Conservation (phyloP, 2,888 invertebrate genomes). For the Schizaphis graminum region DNA sequence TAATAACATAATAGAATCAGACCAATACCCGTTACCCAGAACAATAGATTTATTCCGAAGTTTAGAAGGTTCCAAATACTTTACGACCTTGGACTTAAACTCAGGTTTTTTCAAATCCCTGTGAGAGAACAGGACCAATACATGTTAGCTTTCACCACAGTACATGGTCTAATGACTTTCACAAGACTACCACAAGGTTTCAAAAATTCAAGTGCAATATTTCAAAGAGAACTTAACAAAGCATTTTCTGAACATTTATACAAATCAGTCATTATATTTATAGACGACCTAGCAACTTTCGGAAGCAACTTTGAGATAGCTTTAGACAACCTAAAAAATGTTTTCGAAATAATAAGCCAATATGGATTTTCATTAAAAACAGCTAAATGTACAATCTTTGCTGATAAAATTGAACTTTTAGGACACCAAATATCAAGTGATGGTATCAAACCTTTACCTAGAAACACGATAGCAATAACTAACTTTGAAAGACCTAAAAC, state of each 20-base stretch:
- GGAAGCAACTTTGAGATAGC: slow-evolving; percentile 6
- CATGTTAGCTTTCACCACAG: slow-evolving; percentile 41
- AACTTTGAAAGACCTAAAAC: slow-evolving; percentile 27
- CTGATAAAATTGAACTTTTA: slow-evolving; percentile 5
- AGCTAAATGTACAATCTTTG: slow-evolving; percentile 53
- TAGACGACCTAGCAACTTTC: slow-evolving; percentile 52
- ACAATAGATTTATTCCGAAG: slow-evolving; percentile 43
- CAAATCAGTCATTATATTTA: slow-evolving; percentile 51
- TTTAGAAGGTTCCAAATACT: slow-evolving; percentile 23
- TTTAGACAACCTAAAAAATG: slow-evolving; percentile 10
- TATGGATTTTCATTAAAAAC: slow-evolving; percentile 47
- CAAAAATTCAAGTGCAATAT: slow-evolving; percentile 25
- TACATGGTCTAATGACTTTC: slow-evolving; percentile 48
- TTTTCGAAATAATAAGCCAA: slow-evolving; percentile 1
- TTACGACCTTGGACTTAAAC: slow-evolving; percentile 51
- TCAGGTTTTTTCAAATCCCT: slow-evolving; percentile 63
- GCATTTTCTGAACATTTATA: slow-evolving; percentile 49
- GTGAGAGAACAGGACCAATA: slow-evolving; percentile 27
- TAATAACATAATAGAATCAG: slow-evolving; percentile 43
- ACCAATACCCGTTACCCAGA: slow-evolving; percentile 54
- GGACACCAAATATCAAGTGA: slow-evolving; percentile 29
- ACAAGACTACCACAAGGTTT: slow-evolving; percentile 50
- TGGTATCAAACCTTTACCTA: slow-evolving; percentile 20
- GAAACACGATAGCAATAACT: slow-evolving; percentile 40
- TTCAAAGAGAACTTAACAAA: slow-evolving; percentile 46